Conservation (phyloP, 2,797 vertebrate species). For the Parotocinclus haroldoi region DNA sequence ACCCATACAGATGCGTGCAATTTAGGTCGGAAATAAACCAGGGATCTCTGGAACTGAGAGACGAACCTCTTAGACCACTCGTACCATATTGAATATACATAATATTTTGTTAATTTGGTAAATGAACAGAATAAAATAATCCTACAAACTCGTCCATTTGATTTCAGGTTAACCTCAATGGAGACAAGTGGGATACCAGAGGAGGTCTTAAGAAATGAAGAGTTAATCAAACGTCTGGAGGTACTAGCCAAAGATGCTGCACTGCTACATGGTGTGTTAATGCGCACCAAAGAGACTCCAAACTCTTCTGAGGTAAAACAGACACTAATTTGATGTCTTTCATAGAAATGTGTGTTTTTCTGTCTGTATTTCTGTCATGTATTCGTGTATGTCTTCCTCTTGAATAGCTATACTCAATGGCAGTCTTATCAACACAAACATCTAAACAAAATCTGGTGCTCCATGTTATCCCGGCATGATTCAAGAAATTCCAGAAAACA, state of each 20-base stretch:
- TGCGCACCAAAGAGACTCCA: slow-evolving; percentile 79
- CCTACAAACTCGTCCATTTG: not conserved
- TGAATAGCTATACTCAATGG: not conserved
- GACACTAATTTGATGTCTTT: not conserved
- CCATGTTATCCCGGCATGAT: no score
- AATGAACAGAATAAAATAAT: not conserved
- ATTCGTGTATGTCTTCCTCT: not conserved
- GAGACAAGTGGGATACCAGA: slow-evolving; percentile 50
- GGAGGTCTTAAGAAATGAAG: slow-evolving; percentile 56
- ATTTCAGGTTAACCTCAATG: slow-evolving; percentile 58
- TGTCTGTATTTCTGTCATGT: not conserved
- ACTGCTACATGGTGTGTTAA: slow-evolving; percentile 80
- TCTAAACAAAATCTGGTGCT: no score
- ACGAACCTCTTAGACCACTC: no score
- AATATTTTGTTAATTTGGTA: no score
- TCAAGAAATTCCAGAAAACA: no score
- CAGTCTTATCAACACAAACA: no score
- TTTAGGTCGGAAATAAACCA: no score
- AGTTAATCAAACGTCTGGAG: slow-evolving; percentile 67
- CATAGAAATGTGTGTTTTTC: not conserved
- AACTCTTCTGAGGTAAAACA: slow-evolving; percentile 76
- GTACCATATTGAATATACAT: no score
- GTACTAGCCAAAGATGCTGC: slow-evolving; percentile 80
- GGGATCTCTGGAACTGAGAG: no score
- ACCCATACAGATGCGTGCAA: no score